Evolutionary conservation across 2,888 invertebrate genomes (phyloP), one percentile per base, ranked within the genome.

Genomic region (Uropetala carovei): DNA sequence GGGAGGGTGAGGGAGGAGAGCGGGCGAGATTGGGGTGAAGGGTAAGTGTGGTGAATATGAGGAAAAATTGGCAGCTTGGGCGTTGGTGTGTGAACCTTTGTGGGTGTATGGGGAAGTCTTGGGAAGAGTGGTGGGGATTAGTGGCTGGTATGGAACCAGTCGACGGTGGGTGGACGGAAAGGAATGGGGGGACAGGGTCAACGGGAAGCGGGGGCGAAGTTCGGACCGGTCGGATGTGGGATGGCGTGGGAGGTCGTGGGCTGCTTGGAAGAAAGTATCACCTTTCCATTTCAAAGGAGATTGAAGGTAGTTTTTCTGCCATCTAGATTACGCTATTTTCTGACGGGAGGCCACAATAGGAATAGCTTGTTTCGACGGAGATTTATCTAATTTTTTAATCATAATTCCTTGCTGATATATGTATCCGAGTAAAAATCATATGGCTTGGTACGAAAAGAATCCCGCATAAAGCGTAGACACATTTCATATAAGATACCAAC

Each of bases 181-280:
- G 68, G 22, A 68, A 68, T 68, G 68, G 68, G 68, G 68, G 68
- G 68, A 22, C 68, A 68, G 68, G 68, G 68, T 68, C 68, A 68
- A 68, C 5, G 68, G 43, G 68, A 68, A 18, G 68, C 68, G 68
- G 68, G 68, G 68, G 68, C 68, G 68, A 22, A 68, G 68, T 68
- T 68, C 68, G 68, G 75, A 75, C 75, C 75, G 75, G 75, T 75
- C 75, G 75, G 75, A 75, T 75, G 75, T 75, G 75, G 75, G 75
- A 27, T 13, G 75, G 75, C 75, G 75, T 75, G 75, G 75, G 75
- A 75, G 68, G n/a, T 22, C 68, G 68, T 68, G 68, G 22, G 75
- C 27, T 27, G 27, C 75, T 27, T 75, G 75, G 75, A 75, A 75
- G 75, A 75, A 75, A 75, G 75, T 75, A 75, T 75, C 75, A 75